Conservation (phyloP, 2,113 vertebrate genomes). For the Silurus glanis region DNA sequence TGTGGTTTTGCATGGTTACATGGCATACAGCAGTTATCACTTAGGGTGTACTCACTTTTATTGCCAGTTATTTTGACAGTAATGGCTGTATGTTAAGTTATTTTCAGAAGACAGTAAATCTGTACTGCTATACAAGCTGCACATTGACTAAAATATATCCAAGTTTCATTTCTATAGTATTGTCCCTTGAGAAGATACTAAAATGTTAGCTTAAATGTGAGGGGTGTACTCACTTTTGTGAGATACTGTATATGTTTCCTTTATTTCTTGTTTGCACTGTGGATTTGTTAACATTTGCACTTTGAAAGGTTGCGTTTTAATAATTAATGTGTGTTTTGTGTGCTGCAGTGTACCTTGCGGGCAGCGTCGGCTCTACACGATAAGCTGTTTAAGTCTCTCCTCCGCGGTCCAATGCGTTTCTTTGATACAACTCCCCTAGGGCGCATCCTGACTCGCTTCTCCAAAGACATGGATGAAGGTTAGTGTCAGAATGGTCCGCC, state of each 20-base stretch:
- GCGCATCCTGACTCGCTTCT: constrained; percentile 80
- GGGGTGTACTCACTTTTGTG: no score
- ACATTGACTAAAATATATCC: no score
- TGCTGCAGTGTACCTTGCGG: constrained; percentile 74
- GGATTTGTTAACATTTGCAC: constrained; percentile 16
- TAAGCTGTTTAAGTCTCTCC: constrained; percentile 73
- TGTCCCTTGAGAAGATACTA: no score
- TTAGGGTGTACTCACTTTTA: no score
- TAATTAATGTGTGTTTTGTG: constrained; percentile 49
- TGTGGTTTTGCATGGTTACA: no score
- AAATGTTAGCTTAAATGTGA: no score
- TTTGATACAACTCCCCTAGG: constrained; percentile 81
- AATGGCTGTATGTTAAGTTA: no score
- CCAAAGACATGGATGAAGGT: constrained; percentile 83
- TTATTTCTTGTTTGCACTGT: constrained; percentile 39
- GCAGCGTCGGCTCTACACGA: constrained; percentile 77
- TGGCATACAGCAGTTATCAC: no score
- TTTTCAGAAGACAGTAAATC: no score
- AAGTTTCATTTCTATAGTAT: no score
- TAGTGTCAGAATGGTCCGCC: constrained; percentile 53
- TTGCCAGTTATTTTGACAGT: no score
- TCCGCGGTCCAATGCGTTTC: constrained; percentile 76
- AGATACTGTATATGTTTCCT: background rate
- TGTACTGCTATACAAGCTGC: no score
- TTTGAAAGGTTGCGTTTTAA: constrained; percentile 44